Evolutionary conservation across 2,113 vertebrate species (phyloP).

Genomic region (Catharus bicknelli): DNA sequence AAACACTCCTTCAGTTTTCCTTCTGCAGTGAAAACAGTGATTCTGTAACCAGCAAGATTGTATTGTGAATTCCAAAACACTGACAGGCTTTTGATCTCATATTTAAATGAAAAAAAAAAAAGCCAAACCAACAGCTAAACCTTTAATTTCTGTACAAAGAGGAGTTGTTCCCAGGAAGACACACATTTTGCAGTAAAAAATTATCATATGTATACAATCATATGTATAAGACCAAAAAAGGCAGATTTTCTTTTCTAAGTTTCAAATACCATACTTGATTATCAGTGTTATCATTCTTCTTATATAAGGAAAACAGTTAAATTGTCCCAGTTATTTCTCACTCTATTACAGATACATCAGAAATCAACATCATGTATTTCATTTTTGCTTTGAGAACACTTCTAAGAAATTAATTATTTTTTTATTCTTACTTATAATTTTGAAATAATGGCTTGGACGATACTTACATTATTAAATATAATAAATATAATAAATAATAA

Average conservation of each 20-base stretch:
- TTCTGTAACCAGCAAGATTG: background rate
- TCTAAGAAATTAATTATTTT: background rate
- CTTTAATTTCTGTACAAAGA: background rate
- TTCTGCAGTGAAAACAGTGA: background rate
- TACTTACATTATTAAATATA: background rate
- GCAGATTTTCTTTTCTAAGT: background rate
- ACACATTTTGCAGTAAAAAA: background rate
- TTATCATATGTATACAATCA: background rate
- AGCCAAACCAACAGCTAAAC: background rate
- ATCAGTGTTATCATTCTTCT: background rate
- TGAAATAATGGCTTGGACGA: background rate
- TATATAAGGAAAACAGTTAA: background rate
- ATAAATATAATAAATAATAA: background rate
- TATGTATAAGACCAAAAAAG: background rate
- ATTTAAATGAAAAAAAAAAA: background rate
- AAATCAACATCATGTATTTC: background rate
- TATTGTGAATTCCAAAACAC: background rate
- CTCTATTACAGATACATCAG: background rate
- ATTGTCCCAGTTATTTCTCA: background rate
- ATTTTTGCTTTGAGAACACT: background rate
- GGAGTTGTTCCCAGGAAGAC: background rate
- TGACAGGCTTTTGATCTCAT: background rate
- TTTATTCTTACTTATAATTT: background rate
- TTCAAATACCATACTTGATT: background rate
- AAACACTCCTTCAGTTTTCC: background rate